Conservation (phyloP, 1,140 invertebrate genomes). For the Ptiloglossa arizonensis region DNA sequence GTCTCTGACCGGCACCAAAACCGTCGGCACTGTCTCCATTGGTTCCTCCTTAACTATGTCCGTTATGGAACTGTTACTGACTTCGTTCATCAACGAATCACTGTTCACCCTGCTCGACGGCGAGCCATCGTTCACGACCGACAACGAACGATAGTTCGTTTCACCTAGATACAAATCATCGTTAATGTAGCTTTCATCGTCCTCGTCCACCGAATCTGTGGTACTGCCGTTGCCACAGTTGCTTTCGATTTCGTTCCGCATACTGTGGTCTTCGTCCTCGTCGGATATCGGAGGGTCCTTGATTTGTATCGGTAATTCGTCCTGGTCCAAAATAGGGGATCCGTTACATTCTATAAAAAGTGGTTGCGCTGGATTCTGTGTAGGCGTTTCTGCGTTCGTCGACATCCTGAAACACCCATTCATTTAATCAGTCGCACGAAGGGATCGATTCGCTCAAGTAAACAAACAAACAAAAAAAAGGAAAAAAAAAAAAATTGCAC, state of each 20-base stretch:
- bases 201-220: no score
- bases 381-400: background rate
- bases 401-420: slow-evolving; percentile 43
- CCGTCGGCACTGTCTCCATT: background rate
- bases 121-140: background rate
- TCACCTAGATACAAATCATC: background rate
- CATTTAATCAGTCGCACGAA: slow-evolving; percentile 35
- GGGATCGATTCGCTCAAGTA: background rate
- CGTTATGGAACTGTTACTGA: background rate
- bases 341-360: background rate
- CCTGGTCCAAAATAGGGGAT: background rate
- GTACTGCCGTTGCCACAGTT: no score
- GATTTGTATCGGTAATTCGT: background rate
- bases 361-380: background rate
- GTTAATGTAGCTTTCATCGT: background rate
- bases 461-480: no score
- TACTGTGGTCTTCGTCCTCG: no score
- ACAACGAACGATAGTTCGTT: background rate
- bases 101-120: no score
- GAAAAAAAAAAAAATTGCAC: no score
- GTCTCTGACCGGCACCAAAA: slow-evolving; percentile 4
- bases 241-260: no score
- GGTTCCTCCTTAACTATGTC: background rate
- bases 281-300: background rate
- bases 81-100: background rate